Base-by-base conservation (phyloP, 37 sponge, comb jelly and placozoan species). In the Mnemiopsis leidyi region DNA sequence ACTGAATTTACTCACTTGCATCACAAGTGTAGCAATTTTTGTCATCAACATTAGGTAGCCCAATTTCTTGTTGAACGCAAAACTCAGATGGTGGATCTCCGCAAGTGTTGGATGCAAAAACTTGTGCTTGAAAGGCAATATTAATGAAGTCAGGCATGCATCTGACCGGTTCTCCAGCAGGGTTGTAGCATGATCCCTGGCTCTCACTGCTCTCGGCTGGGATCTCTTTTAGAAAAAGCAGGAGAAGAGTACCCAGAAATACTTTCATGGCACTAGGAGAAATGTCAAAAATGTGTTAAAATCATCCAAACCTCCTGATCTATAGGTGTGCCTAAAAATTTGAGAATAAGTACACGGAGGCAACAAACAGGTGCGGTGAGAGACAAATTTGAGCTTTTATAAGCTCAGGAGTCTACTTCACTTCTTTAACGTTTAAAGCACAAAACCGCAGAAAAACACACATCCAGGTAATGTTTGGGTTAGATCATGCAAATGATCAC, bases 31-130 rank as follows among this genome's bases (percentile, higher is more conserved):
- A 85, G 26, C 90, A 85, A 61, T 85, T 85, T 3, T 85, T 18
- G 25, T 85, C 90, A 85, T 85, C 90, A 36, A 40, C 29, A 36
- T 77, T 28, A n/a, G 85, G 93, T 7, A 77, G 68, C 16, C 71
- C 92, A 32, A 38, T 76, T 38, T 93, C 93, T 76, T 93, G 82
- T 18, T 76, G 76, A 30, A 93, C 82, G 38, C 94, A 94, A 32
- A 69, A 94, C 24, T 69, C 67, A 20, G 68, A 76, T 2, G 93
- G 93, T 23, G 93, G 93, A 38, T 92, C 76, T 20, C 94, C 94
- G 35, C 94, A 94, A 0, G 94, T 94, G 32, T 88, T 69, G 31
- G 69, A 77, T 18, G 94, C 76, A 39, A 85, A 85, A 0, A 85
- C 90, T 61, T 85, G 90, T 13, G 90, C 90, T 40, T 39, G 48